Evolutionary conservation across 2,797 vertebrate species (phyloP).

Genomic region (Amblyopsis hoosieri): DNA sequence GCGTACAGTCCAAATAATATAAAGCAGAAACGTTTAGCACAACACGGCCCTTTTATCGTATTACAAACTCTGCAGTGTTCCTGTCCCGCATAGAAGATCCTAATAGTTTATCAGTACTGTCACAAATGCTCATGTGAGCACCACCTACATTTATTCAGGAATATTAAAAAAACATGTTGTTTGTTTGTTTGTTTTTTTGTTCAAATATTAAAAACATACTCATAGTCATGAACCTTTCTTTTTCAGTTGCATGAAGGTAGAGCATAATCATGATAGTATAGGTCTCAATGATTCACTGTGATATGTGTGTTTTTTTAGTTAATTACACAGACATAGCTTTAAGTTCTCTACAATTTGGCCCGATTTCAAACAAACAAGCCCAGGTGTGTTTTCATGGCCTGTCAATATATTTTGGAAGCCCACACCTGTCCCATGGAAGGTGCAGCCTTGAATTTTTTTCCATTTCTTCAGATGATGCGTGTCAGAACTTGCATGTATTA

Average conservation of each 20-base stretch:
- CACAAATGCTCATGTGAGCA: constrained; percentile 21
- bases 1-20: too few species aligned
- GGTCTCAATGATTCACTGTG: constrained; percentile 19
- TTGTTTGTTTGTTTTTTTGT: constrained; percentile 42
- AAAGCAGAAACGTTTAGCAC: too few species aligned
- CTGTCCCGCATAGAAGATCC: too few species aligned
- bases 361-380: constrained; percentile 12
- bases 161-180: not conserved
- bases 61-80: too few species aligned
- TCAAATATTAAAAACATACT: constrained; percentile 30
- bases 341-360: constrained; percentile 26
- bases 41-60: too few species aligned
- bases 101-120: too few species aligned
- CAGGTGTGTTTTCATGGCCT: constrained; percentile 20
- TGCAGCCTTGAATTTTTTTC: constrained; percentile 9
- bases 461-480: constrained; percentile 40
- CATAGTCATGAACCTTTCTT: constrained; percentile 10
- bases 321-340: constrained; percentile 14
- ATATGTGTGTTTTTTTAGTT: constrained; percentile 8
- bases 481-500: constrained; percentile 64
- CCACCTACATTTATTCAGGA: constrained; percentile 12
- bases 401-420: constrained; percentile 31
- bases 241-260: constrained; percentile 21
- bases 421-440: constrained; percentile 15
- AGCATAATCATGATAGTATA: constrained; percentile 28